Evolutionary conservation across 2,888 invertebrate species (phyloP), one percentile per base, ranked within the genome.

Genomic region (Cephus spinipes): DNA sequence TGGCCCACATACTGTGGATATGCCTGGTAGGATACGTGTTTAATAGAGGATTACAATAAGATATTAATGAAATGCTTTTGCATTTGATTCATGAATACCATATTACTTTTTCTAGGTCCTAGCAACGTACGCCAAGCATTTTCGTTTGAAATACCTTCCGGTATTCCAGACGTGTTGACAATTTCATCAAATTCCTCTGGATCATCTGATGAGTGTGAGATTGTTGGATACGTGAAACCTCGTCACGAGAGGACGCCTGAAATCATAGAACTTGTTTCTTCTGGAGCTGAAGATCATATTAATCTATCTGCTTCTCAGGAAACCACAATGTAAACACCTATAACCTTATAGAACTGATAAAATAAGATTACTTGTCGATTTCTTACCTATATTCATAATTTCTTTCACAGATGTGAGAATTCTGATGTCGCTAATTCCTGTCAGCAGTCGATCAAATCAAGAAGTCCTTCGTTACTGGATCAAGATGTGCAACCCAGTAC

Each of bases 181-280:
- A 86, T 90, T 81, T 89, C 88, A 1, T 89, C 89, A 0, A 86
- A 84, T 68, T 87, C 87, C 9, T 87, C 92, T 1, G 92, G 92
- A 83, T 93, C 93, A 78, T 92, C 92, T 15, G 93, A 93, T 35
- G 94, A 94, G 81, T 94, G 94, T 35, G 93, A 94, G 88, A 93
- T 95, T 76, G 93, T 95, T 12, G 94, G 94, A 3, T 94, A 94
- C 85, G 94, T 95, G 40, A 95, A 95, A 87, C 95, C 95, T 68
- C 94, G 94, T 80, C 93, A 93, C 82, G 94, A 94, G 83, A 92
- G 95, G 79, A 95, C 95, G 69, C 95, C 95, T 1, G 94, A 94
- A 88, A 92, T 95, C 1, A 94, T 95, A 31, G 94, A 94, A 83
- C 87, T 95, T 79, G 89, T 93, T 15, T 93, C 93, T n/a, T 94